Base-by-base conservation (phyloP, 2,113 vertebrate species). In the Chamaea fasciata region DNA sequence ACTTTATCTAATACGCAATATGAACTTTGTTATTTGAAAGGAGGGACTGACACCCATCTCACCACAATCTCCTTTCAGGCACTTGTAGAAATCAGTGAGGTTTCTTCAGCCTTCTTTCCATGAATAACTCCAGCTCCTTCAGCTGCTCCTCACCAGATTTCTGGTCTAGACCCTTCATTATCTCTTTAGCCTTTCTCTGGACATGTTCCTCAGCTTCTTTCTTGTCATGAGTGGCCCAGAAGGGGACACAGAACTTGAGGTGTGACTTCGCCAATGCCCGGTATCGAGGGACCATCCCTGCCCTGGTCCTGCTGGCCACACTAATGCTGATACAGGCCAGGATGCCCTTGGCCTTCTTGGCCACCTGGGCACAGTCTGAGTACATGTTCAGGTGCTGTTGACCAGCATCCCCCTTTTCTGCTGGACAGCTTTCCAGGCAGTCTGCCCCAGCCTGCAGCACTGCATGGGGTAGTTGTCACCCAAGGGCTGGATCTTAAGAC, bases 351-450 rank as follows among this genome's bases (percentile, higher is more conserved):
- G 21, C 11, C 7, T 20, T 49, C 15, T 64, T 59, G 39, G 24
- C 4, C 13, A 10, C 21, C 13, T 67, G 37, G 18, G 4, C 27
- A 33, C 10, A 46, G 44, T 46, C 44, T 19, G 19, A 46, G 44
- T 46, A 46, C 44, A 46, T 46, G 18, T 46, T 46, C 44, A 46
- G 44, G 19, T 46, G 44, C 44, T 46, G 44, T 46, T 46, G 44
- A 46, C 44, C 20, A 57, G 2, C 2, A 55, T 3, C 3, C 3
- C 11, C 2, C 4, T 73, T 75, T 83, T 59, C 53, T 0, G 0
- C 2, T 1, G 0, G 2, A 4, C 5, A 10, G 0, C 7, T 63
- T 42, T 81, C 14, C 18, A 68, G 18, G 1, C 22, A 4, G 8
- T 12, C 26, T 33, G 8, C 8, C 6, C 26, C 37, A 56, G 21